Percentiles rank a stretch among this genome's conserved stretches.
Evolutionary conservation across 2,888 invertebrate genomes (phyloP).

Genomic region (Hyposoter didymator): DNA sequence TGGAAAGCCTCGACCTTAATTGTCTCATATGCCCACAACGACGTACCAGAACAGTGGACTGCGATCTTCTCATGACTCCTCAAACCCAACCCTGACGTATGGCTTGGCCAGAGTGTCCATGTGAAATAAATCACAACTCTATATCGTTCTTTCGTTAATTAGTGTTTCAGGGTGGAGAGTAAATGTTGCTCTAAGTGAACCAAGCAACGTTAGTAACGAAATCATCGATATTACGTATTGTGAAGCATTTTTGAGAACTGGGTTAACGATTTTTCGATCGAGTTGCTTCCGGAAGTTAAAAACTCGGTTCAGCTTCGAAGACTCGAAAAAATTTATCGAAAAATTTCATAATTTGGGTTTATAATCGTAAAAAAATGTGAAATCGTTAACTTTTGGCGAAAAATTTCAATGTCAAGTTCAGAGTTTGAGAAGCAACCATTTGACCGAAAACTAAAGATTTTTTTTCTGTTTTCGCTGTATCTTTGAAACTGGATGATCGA

Average conservation of each 20-base stretch:
- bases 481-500: not conserved
- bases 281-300: not conserved
- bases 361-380: too few relatives aligned
- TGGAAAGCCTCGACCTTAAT: conserved; percentile 56
- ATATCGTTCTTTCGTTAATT: conserved; percentile 50
- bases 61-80: conserved; percentile 35
- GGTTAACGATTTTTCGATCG: not conserved
- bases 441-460: too few relatives aligned
- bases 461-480: too few relatives aligned
- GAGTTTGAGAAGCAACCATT: too few relatives aligned
- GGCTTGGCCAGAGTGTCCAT: conserved; percentile 14
- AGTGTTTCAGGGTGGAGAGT: conserved; percentile 27
- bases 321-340: not conserved
- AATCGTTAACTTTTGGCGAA: too few relatives aligned
- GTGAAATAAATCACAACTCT: not conserved
- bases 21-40: conserved; percentile 35
- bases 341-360: too few relatives aligned
- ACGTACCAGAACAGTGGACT: conserved; percentile 2
- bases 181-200: not conserved
- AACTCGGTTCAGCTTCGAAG: not conserved
- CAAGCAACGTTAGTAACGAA: not conserved
- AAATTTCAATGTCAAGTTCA: too few relatives aligned
- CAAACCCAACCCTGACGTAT: conserved; percentile 30
- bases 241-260: not conserved
- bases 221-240: not conserved